Conservation (phyloP, 2,797 vertebrate genomes). For the Enteromius viviparus region DNA sequence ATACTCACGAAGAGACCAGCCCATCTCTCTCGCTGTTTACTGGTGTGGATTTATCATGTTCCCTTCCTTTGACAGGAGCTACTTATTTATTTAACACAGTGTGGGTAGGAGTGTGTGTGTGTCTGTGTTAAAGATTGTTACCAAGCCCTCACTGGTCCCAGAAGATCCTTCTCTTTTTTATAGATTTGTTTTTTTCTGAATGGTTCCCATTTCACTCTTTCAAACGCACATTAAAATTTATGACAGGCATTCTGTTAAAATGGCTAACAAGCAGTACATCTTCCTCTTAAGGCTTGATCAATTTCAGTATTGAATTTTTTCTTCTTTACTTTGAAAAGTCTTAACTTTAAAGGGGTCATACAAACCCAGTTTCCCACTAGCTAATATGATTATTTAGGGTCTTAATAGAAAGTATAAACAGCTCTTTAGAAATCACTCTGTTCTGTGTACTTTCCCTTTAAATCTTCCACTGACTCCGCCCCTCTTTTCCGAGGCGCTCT, state of each 20-base stretch:
- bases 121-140: constrained; percentile 37
- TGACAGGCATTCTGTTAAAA: not conserved
- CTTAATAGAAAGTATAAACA: no score
- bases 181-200: not conserved
- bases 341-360: no score
- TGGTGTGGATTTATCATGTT: constrained; percentile 24
- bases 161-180: not conserved
- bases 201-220: not conserved
- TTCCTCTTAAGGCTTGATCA: not conserved
- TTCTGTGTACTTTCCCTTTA: no score
- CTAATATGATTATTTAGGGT: no score
- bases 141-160: not conserved
- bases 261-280: not conserved
- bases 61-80: constrained; percentile 35
- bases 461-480: no score
- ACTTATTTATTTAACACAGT: constrained; percentile 42
- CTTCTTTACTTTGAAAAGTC: not conserved
- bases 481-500: no score
- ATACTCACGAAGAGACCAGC: not conserved
- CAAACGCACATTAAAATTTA: not conserved
- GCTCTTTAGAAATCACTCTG: no score
- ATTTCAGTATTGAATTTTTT: not conserved
- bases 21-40: not conserved
- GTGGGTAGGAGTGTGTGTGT: constrained; percentile 10
- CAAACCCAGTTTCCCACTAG: no score